Base-by-base conservation (phyloP, 2,113 vertebrate species). In the Notarius quadriscutis region DNA sequence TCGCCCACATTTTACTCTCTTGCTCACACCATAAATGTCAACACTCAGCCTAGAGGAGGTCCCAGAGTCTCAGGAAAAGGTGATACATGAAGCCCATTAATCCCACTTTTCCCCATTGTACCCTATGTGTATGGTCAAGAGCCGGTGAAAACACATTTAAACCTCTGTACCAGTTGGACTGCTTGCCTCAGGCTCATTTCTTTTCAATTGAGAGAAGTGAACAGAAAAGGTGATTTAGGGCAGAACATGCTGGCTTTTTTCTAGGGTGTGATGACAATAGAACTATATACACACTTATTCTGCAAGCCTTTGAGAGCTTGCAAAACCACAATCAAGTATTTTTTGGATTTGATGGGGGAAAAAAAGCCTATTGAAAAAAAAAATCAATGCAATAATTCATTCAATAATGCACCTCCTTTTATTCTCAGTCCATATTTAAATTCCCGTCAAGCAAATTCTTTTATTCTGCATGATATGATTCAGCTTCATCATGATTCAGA, bases 31-130 rank as follows among this genome's bases (percentile, higher is more conserved):
- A 65, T 77, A 86, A 55, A 80, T 86, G 60, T 79, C 75, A 67
- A 69, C 62, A 67, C 50, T 55, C 41, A 65, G 48, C 48, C 25
- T 51, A 48, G 74, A 86, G 53, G 50, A 57, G 71, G 69, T 53
- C 60, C 41, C n/a, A 18, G 10, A 41, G 67, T 72, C 79, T 51
- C 57, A 62, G 67, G 15, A 30, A 48, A 57, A 82, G 25, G 55
- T 48, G 55, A 22, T 62, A 87, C 67, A 87, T 83, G 57, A 83
- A 63, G 58, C 69, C 86, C 18, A 72, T 78, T 87, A 83, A 77
- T 77, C 55, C 71, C 15, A 51, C 84, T 85, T 83, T 87, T 82
- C 67, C 80, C 69, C 30, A 48, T 83, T n/a, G 71, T 30, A 50
- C 71, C 20, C 27, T 83, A 22, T 63, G 65, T 74, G 65, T 48